phyloP scores from a whole-genome alignment of 2,888 invertebrate genomes.

The Spatulosminthurus flaviceps region DNA sequence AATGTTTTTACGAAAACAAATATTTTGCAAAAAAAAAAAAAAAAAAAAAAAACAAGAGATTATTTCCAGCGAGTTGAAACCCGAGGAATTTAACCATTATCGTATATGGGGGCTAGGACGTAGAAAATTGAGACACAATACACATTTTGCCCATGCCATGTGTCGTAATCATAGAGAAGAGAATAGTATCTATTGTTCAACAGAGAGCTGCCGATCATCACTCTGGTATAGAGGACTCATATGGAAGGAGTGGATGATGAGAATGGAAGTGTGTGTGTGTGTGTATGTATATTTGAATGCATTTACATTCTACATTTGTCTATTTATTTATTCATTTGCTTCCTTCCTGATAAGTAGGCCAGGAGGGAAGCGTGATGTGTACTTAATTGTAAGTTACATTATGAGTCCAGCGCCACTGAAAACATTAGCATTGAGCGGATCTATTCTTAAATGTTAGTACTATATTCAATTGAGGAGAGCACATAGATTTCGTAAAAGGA shows the following conservation, averaged over 20 bases:
- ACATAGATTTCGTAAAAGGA: slow-evolving; percentile 18
- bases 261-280: not conserved
- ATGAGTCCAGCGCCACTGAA: slow-evolving; percentile 11
- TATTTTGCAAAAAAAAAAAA: too few species aligned
- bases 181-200: too few species aligned
- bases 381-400: slow-evolving; percentile 12
- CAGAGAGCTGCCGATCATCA: too few species aligned
- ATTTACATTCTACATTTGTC: slow-evolving; percentile 6
- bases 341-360: slow-evolving; percentile 18
- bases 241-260: not conserved
- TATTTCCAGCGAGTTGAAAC: too few species aligned
- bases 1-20: too few species aligned
- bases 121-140: too few species aligned
- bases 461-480: too few species aligned
- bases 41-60: too few species aligned
- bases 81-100: too few species aligned
- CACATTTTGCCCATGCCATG: too few species aligned
- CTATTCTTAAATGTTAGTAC: not conserved
- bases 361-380: slow-evolving; percentile 8
- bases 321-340: slow-evolving; percentile 15
- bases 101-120: too few species aligned
- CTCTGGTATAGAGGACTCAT: not conserved
- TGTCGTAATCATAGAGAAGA: too few species aligned
- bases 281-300: not conserved
- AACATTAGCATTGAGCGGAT: not conserved